These are phyloP conservation scores for Perdix hodgsoniae DNA, from an alignment of 2,797 vertebrate species.

Conservation along the genomic window DNA sequence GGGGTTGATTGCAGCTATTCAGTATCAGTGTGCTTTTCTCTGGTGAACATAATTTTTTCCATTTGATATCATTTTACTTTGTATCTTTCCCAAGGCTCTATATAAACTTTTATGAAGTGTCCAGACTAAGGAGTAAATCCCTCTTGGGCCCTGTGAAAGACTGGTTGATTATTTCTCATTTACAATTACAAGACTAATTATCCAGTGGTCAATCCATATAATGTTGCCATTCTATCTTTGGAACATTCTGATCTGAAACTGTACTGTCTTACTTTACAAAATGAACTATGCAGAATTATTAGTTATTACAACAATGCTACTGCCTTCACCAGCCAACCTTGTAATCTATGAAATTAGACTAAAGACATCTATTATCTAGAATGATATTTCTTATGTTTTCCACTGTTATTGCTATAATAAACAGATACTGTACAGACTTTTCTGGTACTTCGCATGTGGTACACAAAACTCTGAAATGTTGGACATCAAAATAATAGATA, in stretches of 20 bases:
- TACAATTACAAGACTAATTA: background rate
- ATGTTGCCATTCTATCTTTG: background rate
- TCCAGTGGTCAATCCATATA: background rate
- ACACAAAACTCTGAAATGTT: background rate
- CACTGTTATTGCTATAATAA: background rate
- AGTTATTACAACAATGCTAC: background rate
- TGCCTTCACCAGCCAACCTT: background rate
- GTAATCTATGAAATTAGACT: background rate
- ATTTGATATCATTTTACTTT: background rate
- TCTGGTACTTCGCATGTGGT: background rate
- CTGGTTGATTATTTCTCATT: background rate
- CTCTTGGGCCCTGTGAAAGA: background rate
- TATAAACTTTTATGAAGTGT: background rate
- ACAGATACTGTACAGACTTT: background rate
- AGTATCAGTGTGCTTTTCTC: background rate
- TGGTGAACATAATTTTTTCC: background rate
- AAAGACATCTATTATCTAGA: background rate
- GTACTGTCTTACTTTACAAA: background rate
- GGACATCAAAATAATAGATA: background rate
- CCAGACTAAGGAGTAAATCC: background rate
- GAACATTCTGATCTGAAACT: background rate
- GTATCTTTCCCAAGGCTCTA: background rate
- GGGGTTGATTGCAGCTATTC: rapidly evolving
- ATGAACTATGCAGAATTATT: background rate
- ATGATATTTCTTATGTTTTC: background rate